Percentiles rank a stretch among this genome's conserved stretches.
phyloP scores from a whole-genome alignment of 2,113 vertebrate species.

The Cololabis saira region DNA sequence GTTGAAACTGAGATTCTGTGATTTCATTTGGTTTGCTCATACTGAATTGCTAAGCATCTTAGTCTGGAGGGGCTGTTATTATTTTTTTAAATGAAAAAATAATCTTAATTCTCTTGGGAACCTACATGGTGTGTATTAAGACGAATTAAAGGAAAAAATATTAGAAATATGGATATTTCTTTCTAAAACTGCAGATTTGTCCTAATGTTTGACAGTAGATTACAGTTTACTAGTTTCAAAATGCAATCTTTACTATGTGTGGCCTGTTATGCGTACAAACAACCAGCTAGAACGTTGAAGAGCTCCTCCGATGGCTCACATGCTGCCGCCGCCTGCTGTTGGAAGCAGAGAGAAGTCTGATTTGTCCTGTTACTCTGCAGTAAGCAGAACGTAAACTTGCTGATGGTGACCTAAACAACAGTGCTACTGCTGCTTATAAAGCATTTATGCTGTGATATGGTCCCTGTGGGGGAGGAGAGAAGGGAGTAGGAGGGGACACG shows the following conservation, averaged over 20 bases:
- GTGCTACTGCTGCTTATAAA: slow-evolving; percentile 43
- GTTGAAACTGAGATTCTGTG: no score
- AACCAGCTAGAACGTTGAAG: neutral
- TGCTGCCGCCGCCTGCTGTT: slow-evolving; percentile 13
- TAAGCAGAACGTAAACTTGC: slow-evolving; percentile 66
- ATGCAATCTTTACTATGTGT: no score
- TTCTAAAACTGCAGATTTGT: no score
- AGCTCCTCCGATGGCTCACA: slow-evolving; percentile 19
- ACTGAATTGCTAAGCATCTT: no score
- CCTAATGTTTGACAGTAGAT: no score
- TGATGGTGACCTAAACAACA: slow-evolving; percentile 58
- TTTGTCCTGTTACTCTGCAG: slow-evolving; percentile 40
- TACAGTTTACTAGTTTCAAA: no score
- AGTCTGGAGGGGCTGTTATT: no score
- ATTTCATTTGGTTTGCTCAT: neutral
- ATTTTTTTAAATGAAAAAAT: no score
- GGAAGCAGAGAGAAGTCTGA: slow-evolving; percentile 16
- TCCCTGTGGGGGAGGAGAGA: slow-evolving; percentile 4
- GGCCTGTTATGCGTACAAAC: neutral
- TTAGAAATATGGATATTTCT: no score
- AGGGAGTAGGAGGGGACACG: neutral
- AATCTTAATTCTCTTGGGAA: no score
- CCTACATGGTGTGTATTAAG: no score
- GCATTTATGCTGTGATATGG: slow-evolving; percentile 56
- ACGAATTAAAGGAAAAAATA: no score